A percentile compares a stretch with the other conserved stretches of the same genome.
Evolutionary conservation across 2,113 vertebrate genomes (phyloP).

Genomic region (Gadus chalcogrammus): DNA sequence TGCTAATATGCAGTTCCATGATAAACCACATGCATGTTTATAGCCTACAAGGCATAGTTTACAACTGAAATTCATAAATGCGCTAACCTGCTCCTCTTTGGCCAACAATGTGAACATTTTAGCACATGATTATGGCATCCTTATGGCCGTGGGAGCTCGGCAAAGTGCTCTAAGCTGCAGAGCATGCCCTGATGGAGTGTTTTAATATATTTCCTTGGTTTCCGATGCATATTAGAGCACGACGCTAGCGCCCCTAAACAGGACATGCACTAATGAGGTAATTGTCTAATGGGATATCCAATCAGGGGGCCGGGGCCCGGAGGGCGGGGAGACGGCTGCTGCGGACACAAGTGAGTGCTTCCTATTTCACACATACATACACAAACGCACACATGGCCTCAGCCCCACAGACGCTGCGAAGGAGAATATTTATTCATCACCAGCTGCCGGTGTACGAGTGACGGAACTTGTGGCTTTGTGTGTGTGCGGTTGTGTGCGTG

Average conservation of each 20-base stretch:
- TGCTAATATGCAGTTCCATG: too few species aligned
- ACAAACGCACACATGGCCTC: constrained; percentile 11
- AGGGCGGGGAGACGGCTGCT: constrained; percentile 50
- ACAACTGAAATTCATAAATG: too few species aligned
- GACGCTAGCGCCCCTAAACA: constrained; percentile 15
- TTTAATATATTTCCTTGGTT: constrained; percentile 24
- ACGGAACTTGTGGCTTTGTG: constrained; percentile 27
- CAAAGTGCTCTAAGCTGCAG: too few species aligned
- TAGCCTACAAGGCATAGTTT: too few species aligned
- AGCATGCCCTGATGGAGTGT: too few species aligned
- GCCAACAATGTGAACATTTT: too few species aligned
- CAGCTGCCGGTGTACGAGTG: constrained; percentile 51
- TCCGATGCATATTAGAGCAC: constrained; percentile 6
- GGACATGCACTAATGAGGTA: constrained; percentile 52
- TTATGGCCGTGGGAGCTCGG: too few species aligned
- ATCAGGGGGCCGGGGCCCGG: constrained; percentile 45
- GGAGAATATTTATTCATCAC: constrained; percentile 59
- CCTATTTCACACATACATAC: constrained; percentile 27
- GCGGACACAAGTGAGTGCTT: constrained; percentile 42
- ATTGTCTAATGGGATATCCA: constrained; percentile 60
- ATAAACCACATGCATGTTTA: too few species aligned
- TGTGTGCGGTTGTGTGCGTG: constrained; percentile 15
- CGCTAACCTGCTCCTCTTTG: too few species aligned
- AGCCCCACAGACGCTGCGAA: constrained; percentile 17
- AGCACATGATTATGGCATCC: too few species aligned